Evolutionary conservation across 2,797 vertebrate species (phyloP).

Genomic region (Thunnus albacares): DNA sequence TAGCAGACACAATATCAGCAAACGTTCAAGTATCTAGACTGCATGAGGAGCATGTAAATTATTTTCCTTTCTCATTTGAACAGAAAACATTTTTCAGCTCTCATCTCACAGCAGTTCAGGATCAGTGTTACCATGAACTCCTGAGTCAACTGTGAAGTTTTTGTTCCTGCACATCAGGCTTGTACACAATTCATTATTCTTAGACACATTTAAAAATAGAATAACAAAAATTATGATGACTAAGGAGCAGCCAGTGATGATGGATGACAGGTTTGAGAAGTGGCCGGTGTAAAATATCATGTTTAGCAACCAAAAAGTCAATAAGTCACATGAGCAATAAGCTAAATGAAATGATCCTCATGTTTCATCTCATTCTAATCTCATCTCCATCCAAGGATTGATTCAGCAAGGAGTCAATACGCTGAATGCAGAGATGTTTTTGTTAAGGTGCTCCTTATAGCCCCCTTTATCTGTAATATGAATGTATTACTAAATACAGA

Average conservation of each 20-base stretch:
- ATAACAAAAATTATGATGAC: neutral
- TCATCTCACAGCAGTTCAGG: too few relatives aligned
- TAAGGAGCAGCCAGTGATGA: neutral
- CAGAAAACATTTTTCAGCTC: neutral
- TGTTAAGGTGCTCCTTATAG: neutral
- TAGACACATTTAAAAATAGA: neutral
- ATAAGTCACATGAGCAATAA: neutral
- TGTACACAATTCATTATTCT: neutral
- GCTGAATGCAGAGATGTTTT: neutral
- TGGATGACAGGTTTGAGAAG: neutral
- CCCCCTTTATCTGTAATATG: slow-evolving; percentile 9
- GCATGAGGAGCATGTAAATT: neutral
- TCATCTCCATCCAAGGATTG: neutral
- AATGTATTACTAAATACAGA: neutral
- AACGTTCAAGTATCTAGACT: neutral
- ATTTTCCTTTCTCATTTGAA: neutral
- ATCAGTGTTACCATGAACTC: neutral
- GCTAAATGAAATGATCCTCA: neutral
- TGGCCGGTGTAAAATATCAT: neutral
- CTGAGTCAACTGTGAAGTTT: neutral
- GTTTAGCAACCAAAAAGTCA: neutral
- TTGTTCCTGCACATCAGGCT: neutral
- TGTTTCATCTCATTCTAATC: neutral
- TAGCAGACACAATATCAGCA: neutral
- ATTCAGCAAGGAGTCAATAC: neutral